Conservation (phyloP, 2,113 vertebrate species). For the Spheniscus mendiculus region DNA sequence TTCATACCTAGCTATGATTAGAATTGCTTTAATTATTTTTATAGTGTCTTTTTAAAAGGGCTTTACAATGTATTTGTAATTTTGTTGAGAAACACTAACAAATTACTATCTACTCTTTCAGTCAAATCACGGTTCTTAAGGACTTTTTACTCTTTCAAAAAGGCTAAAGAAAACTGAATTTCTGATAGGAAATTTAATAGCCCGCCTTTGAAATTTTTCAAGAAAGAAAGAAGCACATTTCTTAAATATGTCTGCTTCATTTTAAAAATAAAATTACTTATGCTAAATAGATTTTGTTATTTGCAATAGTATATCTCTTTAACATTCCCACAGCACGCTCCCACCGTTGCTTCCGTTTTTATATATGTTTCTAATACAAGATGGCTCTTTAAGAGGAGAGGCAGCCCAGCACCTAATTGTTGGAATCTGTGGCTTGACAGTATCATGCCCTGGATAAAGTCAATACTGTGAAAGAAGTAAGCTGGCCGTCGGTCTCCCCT, state of each 20-base stretch:
- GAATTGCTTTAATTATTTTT: neutral
- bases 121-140: neutral
- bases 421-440: neutral
- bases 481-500: neutral
- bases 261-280: neutral
- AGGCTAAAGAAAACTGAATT: neutral
- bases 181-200: neutral
- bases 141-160: neutral
- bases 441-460: neutral
- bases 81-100: neutral
- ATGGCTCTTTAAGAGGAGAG: neutral
- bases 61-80: neutral
- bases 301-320: neutral
- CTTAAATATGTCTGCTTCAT: neutral
- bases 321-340: neutral
- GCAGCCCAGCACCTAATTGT: neutral
- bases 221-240: neutral
- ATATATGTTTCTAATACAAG: neutral
- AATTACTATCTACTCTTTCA: neutral
- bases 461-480: neutral
- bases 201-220: neutral
- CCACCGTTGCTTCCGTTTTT: neutral
- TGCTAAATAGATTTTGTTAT: neutral
- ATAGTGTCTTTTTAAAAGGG: neutral
- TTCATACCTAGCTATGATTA: neutral